Evolutionary conservation across 2,888 invertebrate genomes (phyloP).

Genomic region (Atethmia centrago): DNA sequence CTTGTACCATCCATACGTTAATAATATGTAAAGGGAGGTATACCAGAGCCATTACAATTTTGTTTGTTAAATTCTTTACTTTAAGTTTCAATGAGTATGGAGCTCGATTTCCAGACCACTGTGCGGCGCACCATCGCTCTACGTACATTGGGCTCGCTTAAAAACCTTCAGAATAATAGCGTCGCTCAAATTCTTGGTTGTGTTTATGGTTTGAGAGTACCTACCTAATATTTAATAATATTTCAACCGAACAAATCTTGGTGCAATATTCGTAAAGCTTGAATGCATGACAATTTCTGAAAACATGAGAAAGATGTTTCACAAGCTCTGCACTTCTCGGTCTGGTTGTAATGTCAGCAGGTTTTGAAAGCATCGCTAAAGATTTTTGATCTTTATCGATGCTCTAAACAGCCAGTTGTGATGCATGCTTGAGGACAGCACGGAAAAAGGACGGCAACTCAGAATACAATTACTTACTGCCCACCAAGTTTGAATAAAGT

Average conservation of each 20-base stretch:
- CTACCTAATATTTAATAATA: neutral
- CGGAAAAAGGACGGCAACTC: neutral
- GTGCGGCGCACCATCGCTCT: neutral
- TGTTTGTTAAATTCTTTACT: too few relatives aligned
- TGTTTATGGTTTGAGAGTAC: neutral
- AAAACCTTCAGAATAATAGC: conserved; percentile 11
- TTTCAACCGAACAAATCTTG: neutral
- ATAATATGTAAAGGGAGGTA: too few relatives aligned
- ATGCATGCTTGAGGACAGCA: neutral
- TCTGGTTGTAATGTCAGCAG: neutral
- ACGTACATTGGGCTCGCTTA: neutral
- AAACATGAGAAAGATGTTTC: neutral
- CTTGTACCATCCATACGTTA: too few relatives aligned
- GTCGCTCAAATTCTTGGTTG: neutral
- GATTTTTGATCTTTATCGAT: neutral
- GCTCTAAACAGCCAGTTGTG: too few relatives aligned
- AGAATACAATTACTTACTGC: neutral
- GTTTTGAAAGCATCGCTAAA: neutral
- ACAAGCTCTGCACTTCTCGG: neutral
- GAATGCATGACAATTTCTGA: neutral
- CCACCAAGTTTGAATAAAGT: neutral
- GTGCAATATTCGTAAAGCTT: neutral
- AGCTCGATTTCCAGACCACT: too few relatives aligned
- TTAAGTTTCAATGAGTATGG: too few relatives aligned
- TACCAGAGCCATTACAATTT: too few relatives aligned